Conservation (phyloP, 1,140 invertebrate genomes). For the Notospermus geniculatus region DNA sequence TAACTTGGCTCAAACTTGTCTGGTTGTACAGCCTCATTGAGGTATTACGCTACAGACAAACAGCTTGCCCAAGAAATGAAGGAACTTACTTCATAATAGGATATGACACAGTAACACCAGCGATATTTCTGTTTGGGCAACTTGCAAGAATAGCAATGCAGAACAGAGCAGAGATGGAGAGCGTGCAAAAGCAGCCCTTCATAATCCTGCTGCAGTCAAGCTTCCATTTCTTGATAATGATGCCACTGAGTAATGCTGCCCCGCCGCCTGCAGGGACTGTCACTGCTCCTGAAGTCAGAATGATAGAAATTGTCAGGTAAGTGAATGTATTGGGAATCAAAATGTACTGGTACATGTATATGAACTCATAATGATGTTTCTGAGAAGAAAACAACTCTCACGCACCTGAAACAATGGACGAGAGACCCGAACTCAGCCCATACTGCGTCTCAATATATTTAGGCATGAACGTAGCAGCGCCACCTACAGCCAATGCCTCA, state of each 20-base stretch:
- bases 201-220: slow-evolving; percentile 74
- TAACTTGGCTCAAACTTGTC: too few species aligned
- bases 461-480: too few species aligned
- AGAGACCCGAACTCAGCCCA: slow-evolving; percentile 8
- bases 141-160: slow-evolving; percentile 68
- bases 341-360: slow-evolving; percentile 76
- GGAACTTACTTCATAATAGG: too few species aligned
- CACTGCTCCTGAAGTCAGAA: slow-evolving; percentile 59
- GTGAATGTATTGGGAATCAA: slow-evolving; percentile 80
- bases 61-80: too few species aligned
- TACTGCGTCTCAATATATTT: too few species aligned
- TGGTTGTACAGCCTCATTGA: too few species aligned
- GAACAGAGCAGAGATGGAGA: slow-evolving; percentile 63
- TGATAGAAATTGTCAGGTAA: slow-evolving; percentile 57
- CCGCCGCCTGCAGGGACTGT: slow-evolving; percentile 71
- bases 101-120: slow-evolving; percentile 69
- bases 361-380: slow-evolving; percentile 73
- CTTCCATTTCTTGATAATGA: slow-evolving; percentile 71
- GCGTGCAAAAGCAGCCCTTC: slow-evolving; percentile 68
- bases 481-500: too few species aligned
- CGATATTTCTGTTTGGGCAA: slow-evolving; percentile 73
- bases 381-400: slow-evolving; percentile 24
- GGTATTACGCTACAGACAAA: too few species aligned
- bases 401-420: slow-evolving; percentile 10
- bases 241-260: slow-evolving; percentile 78